These are phyloP conservation scores for Zapornia atra DNA, from an alignment of 2,113 vertebrate genomes.

Conservation along the genomic window DNA sequence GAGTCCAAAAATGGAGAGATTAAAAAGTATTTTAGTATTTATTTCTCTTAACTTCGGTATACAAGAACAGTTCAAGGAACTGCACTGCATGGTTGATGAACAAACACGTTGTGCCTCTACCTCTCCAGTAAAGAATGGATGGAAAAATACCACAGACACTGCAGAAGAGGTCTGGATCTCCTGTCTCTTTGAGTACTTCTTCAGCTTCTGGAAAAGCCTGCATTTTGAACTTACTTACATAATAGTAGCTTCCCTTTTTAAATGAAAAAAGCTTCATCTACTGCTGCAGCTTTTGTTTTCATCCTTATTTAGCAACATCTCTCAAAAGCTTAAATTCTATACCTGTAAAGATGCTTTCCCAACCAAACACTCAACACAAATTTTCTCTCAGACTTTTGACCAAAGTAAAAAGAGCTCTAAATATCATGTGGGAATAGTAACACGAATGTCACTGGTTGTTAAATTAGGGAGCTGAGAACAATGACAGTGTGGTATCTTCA, in stretches of 20 bases:
- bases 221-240: neutral
- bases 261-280: neutral
- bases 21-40: neutral
- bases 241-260: neutral
- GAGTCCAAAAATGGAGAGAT: neutral
- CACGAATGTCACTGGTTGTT: neutral
- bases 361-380: neutral
- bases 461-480: slow-evolving; percentile 20
- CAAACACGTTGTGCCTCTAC: neutral
- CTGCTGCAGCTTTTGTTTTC: neutral
- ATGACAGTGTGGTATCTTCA: neutral
- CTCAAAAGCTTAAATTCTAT: neutral
- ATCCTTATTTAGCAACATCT: neutral
- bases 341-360: neutral
- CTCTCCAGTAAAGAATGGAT: neutral
- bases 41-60: neutral
- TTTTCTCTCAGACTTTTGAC: neutral
- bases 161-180: neutral
- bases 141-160: neutral
- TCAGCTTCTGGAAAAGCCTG: neutral
- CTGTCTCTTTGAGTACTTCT: neutral
- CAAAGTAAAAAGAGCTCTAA: neutral
- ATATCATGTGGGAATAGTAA: neutral
- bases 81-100: neutral
- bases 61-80: neutral